Base-by-base conservation (phyloP, 2,113 vertebrate genomes). In the Vidua chalybeata region DNA sequence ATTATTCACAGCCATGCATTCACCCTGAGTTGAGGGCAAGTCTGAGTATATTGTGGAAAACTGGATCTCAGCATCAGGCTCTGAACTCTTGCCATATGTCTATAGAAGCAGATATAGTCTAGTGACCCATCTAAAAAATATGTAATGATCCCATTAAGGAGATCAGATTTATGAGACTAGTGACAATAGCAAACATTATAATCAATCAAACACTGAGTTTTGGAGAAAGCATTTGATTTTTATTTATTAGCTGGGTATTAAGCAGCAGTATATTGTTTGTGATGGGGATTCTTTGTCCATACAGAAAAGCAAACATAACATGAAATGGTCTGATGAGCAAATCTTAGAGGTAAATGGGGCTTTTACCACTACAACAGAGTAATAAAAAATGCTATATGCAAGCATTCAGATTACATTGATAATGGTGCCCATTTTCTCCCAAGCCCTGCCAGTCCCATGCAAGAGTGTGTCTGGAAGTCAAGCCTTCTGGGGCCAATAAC, bases 1-100 rank as follows among this genome's bases (percentile, higher is more conserved):
- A 66, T 66, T 62, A 82, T 87, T 95, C 91, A 91, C 7, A 87
- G 84, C 31, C 45, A 72, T 35, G 49, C 51, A 72, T 48, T 92
- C 49, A 91, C n/a, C 61, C 62, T 68, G 41, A 93, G 69, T 73
- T 61, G 51, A 86, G 84, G 66, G 73, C 48, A 94, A 92, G n/a
- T 13, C 58, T 80, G 78, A 93, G 84, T 61, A 62, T 87, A 82
- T 91, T 85, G 79, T 0, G 0, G 66, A 87, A 96, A 82, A 90
- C n/a, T 41, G 83, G 58, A 84, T 79, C 87, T 87, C 83, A 75
- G 66, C 62, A 96, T 87, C 84, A 87, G 84, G 41, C 23, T 76
- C 52, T 82, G 45, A 91, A 92, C 80, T 79, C 62, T 58, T 67
- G 66, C n/a, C 0, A 0, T 20, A 22, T 28, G 41, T 72, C 89